These are phyloP conservation scores for Vollenhovia emeryi DNA, from an alignment of 1,140 invertebrate species.

Conservation along the genomic window DNA sequence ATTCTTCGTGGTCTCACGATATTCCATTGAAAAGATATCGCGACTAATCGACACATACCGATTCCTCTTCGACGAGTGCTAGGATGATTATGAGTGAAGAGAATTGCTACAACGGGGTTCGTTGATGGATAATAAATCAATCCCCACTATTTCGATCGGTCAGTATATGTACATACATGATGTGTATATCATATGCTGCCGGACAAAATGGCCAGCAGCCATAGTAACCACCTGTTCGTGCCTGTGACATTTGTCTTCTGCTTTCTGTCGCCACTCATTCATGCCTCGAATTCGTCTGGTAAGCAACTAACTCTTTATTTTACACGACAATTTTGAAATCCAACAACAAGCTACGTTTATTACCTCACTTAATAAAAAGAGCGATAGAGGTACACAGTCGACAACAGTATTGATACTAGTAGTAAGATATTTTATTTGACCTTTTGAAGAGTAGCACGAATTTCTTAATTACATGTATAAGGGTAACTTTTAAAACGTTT, in stretches of 20 bases:
- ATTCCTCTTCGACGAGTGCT: background rate
- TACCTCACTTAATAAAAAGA: background rate
- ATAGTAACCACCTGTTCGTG: slow-evolving; percentile 62
- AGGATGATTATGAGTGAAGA: background rate
- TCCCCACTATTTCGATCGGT: slow-evolving; percentile 26
- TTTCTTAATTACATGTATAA: background rate
- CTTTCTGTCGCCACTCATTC: slow-evolving; percentile 29
- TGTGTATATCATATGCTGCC: slow-evolving; percentile 63
- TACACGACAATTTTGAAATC: background rate
- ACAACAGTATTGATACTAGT: background rate
- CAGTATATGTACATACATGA: slow-evolving; percentile 62
- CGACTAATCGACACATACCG: background rate
- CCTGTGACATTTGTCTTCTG: slow-evolving; percentile 51
- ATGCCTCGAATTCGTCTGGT: slow-evolving; percentile 34
- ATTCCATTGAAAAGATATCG: background rate
- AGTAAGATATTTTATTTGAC: background rate
- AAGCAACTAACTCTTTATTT: slow-evolving; percentile 5
- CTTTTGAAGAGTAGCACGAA: background rate
- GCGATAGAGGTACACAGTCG: background rate
- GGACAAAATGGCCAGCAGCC: slow-evolving; percentile 66
- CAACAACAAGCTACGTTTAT: background rate
- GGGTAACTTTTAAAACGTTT: background rate
- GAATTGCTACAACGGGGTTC: slow-evolving; percentile 21
- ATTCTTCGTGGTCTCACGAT: background rate
- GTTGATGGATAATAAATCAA: slow-evolving; percentile 57